Conservation (phyloP, 2,113 vertebrate species). For the Nycticryphes semicollaris region DNA sequence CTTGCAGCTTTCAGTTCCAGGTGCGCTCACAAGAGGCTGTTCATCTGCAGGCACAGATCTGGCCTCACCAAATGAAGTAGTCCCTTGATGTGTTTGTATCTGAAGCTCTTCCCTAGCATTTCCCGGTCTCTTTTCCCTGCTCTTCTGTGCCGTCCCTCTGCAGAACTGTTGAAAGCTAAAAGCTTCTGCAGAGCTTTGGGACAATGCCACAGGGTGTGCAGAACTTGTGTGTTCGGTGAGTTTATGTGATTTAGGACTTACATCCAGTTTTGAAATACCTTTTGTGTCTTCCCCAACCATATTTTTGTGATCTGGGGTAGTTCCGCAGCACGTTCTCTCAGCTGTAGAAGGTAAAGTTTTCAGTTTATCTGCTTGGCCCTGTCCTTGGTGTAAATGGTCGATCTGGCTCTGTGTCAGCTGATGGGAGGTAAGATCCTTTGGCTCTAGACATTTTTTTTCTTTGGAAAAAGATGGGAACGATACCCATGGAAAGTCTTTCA, state of each 20-base stretch:
- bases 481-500: constrained; percentile 40
- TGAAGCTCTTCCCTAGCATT: neutral
- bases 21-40: fast-evolving
- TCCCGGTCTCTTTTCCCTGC: neutral
- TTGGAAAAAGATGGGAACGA: constrained; percentile 16
- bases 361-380: neutral
- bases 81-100: neutral
- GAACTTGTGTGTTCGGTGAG: neutral
- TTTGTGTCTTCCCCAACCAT: neutral
- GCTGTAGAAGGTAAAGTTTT: neutral
- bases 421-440: neutral
- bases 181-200: neutral
- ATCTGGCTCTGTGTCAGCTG: neutral
- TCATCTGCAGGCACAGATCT: fast-evolving
- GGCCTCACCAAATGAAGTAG: neutral
- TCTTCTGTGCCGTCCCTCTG: neutral
- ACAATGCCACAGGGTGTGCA: fast-evolving
- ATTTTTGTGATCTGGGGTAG: neutral
- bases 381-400: neutral
- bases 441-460: neutral
- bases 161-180: neutral
- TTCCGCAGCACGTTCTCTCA: neutral
- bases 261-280: neutral
- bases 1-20: neutral
- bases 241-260: fast-evolving